These are phyloP conservation scores for Trachelipus rathkii DNA, from an alignment of 1,140 invertebrate genomes.

Conservation along the genomic window DNA sequence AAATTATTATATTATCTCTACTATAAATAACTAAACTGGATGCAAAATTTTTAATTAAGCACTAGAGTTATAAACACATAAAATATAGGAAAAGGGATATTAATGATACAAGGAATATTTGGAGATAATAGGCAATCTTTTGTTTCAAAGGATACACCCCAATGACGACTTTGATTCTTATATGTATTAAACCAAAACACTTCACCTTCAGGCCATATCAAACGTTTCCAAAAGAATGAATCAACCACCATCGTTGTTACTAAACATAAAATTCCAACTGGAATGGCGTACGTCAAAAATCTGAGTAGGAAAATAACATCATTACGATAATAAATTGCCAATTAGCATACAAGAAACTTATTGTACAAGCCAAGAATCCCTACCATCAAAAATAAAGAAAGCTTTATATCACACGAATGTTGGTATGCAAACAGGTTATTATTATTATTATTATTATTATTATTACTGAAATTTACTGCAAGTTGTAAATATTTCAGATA, in stretches of 20 bases:
- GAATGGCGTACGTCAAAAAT: conserved; percentile 64
- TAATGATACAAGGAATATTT: too few species aligned
- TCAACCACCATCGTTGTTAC: conserved; percentile 71
- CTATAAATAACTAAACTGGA: not conserved
- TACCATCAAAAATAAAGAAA: too few species aligned
- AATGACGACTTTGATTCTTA: conserved; percentile 90
- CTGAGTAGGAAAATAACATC: conserved; percentile 54
- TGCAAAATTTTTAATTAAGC: not conserved
- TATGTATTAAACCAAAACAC: conserved; percentile 94
- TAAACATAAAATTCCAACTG: conserved; percentile 31
- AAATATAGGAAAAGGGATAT: not conserved
- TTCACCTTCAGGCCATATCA: conserved; percentile 95
- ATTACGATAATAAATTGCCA: not conserved
- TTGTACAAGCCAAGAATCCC: too few species aligned
- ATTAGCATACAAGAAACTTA: not conserved
- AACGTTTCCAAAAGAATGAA: conserved; percentile 85
- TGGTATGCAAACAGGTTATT: too few species aligned
- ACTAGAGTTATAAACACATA: not conserved
- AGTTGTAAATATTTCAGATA: too few species aligned
- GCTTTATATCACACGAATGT: too few species aligned
- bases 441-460: too few species aligned
- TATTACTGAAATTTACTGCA: too few species aligned
- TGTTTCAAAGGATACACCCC: conserved; percentile 84
- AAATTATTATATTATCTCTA: too few species aligned
- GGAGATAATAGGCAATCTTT: too few species aligned